A percentile compares a stretch with the other conserved stretches of the same genome.
phyloP scores from a whole-genome alignment of 1,140 invertebrate genomes.

The Brachionus sp. region DNA sequence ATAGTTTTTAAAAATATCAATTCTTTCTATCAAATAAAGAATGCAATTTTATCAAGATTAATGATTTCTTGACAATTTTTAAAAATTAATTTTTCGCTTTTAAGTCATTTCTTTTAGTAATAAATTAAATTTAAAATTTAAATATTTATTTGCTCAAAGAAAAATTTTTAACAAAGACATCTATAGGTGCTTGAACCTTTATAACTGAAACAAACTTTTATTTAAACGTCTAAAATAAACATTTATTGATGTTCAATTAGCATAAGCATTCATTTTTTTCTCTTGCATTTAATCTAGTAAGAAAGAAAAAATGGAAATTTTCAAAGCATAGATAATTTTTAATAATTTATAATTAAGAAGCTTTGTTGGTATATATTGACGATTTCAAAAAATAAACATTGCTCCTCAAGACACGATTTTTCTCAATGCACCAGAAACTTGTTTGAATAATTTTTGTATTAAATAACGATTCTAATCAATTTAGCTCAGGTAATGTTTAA shows the following conservation, averaged over 20 bases:
- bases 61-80: no score
- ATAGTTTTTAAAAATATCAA: no score
- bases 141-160: no score
- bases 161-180: neutral
- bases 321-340: neutral
- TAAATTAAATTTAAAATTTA: no score
- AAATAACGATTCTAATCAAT: neutral
- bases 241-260: constrained; percentile 4
- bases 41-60: no score
- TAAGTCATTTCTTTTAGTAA: no score
- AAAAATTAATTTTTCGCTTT: no score
- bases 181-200: neutral
- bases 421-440: neutral
- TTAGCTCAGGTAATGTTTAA: neutral
- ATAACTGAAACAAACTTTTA: neutral
- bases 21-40: no score
- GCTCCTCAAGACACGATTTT: neutral
- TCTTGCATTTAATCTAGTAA: neutral
- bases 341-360: neutral
- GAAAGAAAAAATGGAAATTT: neutral
- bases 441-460: neutral
- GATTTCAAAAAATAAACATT: neutral
- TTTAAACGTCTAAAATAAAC: neutral
- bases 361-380: neutral
- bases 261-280: neutral